phyloP scores from a whole-genome alignment of 2,888 invertebrate genomes.

The Epirrhoe tristata region DNA sequence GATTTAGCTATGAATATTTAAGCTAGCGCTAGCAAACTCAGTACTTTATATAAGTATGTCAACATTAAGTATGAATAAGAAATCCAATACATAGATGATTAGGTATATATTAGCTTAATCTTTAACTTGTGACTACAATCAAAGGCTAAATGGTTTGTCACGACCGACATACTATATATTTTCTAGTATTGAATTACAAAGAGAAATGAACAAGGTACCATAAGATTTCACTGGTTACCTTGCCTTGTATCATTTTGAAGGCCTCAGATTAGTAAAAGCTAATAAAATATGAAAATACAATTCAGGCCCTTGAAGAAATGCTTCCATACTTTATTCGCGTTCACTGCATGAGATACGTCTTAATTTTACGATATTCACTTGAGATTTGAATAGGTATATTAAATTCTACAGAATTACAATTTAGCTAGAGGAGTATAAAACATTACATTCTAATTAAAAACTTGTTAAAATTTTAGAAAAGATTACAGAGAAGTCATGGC shows the following conservation, averaged over 20 bases:
- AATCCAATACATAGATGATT: not conserved
- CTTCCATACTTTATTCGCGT: no score
- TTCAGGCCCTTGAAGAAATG: no score
- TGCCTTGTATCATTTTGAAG: no score
- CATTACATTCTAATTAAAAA: conserved; percentile 26
- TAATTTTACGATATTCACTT: not conserved
- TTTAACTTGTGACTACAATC: not conserved
- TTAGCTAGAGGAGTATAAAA: conserved; percentile 25
- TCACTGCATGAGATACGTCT: not conserved
- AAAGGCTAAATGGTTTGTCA: not conserved
- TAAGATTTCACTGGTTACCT: no score
- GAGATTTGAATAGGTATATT: not conserved
- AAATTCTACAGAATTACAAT: conserved; percentile 44
- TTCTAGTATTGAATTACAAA: not conserved
- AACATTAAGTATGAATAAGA: conserved; percentile 2
- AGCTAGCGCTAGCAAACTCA: conserved; percentile 1
- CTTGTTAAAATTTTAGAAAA: conserved; percentile 33
- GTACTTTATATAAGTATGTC: not conserved
- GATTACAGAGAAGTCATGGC: conserved; percentile 42
- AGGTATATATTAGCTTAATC: not conserved
- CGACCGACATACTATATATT: not conserved
- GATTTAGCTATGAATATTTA: conserved; percentile 5
- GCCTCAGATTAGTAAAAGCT: no score
- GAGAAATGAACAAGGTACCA: not conserved
- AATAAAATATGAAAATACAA: no score